These are phyloP conservation scores for Petrocephalus microphthalmus DNA, from an alignment of 2,113 vertebrate genomes.

Conservation along the genomic window DNA sequence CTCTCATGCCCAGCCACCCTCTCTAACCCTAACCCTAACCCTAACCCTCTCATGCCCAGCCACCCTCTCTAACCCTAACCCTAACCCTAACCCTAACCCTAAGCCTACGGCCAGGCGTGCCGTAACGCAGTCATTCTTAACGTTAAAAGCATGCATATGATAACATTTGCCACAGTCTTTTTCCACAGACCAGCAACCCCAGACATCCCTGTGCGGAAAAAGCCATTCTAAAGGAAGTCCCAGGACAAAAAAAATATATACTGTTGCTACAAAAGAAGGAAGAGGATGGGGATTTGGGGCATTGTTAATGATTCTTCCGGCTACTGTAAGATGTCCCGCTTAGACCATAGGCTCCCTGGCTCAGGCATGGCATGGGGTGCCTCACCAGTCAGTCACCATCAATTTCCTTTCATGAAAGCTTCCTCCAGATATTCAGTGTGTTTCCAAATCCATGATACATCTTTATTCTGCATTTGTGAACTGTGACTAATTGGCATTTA, in stretches of 20 bases:
- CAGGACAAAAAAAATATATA: constrained; percentile 23
- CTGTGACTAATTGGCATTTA: background rate
- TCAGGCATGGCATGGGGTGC: background rate
- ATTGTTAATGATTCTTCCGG: constrained; percentile 17
- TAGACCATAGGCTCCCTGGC: background rate
- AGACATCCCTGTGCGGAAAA: constrained; percentile 13
- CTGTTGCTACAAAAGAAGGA: constrained; percentile 28
- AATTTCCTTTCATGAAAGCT: background rate
- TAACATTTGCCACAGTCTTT: background rate
- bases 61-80: too few species aligned
- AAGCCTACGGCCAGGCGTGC: too few species aligned
- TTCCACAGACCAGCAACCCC: constrained; percentile 13
- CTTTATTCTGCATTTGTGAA: background rate
- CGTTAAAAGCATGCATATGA: constrained; percentile 6
- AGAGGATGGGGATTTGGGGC: constrained; percentile 6
- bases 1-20: too few species aligned
- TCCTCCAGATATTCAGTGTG: background rate
- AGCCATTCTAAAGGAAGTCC: constrained; percentile 15
- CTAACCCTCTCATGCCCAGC: too few species aligned
- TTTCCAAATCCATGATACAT: background rate
- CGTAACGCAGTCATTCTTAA: background rate
- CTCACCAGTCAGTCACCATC: background rate
- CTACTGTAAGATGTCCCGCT: background rate
- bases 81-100: too few species aligned
- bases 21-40: too few species aligned